A percentile compares a stretch with the other conserved stretches of the same genome.
Evolutionary conservation across 1,140 invertebrate genomes (phyloP).

Genomic region (Trigoniulus corallinus): DNA sequence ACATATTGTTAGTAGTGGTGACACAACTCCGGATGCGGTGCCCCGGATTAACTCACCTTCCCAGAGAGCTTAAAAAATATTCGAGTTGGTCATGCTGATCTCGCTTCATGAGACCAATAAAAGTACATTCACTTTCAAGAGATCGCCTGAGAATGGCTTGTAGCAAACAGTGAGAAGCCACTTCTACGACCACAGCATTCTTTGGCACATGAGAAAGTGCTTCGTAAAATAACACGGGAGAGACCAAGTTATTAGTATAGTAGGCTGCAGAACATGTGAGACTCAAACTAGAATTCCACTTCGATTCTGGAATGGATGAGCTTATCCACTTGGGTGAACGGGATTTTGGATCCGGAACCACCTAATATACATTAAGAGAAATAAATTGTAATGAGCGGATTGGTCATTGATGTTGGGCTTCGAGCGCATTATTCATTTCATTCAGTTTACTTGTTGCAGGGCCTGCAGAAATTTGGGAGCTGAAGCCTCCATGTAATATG

Average conservation of each 20-base stretch:
- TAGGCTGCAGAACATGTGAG: conserved; percentile 75
- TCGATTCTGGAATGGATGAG: conserved; percentile 66
- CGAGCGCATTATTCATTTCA: background rate
- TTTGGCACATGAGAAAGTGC: conserved; percentile 65
- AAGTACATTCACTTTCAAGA: conserved; percentile 36
- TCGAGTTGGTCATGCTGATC: conserved; percentile 46
- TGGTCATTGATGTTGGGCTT: background rate
- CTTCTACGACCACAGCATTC: conserved; percentile 76
- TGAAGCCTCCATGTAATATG: conserved; percentile 70
- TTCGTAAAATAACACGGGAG: conserved; percentile 44
- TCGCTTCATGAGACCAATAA: conserved; percentile 61
- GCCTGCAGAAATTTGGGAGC: conserved; percentile 57
- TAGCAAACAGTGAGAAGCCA: conserved; percentile 77
- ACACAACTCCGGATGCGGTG: no score
- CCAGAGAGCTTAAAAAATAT: conserved; percentile 50
- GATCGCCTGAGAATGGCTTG: conserved; percentile 72
- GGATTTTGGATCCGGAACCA: conserved; percentile 59
- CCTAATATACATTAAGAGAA: conserved; percentile 33
- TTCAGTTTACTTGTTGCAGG: conserved; percentile 24
- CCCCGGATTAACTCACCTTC: conserved; percentile 45
- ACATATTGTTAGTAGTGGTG: background rate
- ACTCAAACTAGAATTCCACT: conserved; percentile 62
- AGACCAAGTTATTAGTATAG: conserved; percentile 85
- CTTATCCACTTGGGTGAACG: conserved; percentile 73
- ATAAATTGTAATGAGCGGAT: background rate